Base-by-base conservation (phyloP, 2,888 invertebrate genomes). In the Tribolium freemani region DNA sequence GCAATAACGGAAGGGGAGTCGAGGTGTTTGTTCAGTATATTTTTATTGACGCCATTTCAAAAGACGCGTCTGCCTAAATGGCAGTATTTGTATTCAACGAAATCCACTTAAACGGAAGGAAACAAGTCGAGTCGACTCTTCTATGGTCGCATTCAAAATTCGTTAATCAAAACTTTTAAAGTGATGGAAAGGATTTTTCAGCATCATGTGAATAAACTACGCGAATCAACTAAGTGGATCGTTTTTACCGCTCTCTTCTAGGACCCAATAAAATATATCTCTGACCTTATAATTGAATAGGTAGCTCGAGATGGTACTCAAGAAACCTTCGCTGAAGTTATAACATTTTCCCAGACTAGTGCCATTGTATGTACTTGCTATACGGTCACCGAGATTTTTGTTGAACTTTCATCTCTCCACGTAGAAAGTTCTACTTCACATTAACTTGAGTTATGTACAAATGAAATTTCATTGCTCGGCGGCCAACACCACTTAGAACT, bases 211-310 rank as follows among this genome's bases (percentile, higher is more conserved):
- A 26, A 60, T 31, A 38, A 70, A 53, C 31, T 61, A 21, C 54
- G n/a, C 56, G 63, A 78, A 81, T 80, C 81, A 79, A 75, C 78
- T 82, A 81, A 82, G 81, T 81, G 82, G 81, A 81, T 81, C 82
- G 82, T 82, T 82, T 83, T 82, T 82, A 82, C 76, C 77, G 73
- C 66, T 71, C 73, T 61, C 71, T 4, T 30, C 8, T 46, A 45
- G 21, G 51, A 45, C n/a, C 45, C 57, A 48, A 60, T 38, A 44
- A 58, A 69, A 69, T 69, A 60, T 58, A 69, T 60, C 51, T 60
- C 60, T 53, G 69, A 51, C 26, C 60, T 16, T 44, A 75, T 79
- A 77, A 79, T 77, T 79, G 79, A 79, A 77, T 75, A 76, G 75
- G 74, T 73, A 56, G 56, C 67, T 67, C 71, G 67, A 64, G 74